A percentile compares a stretch with the other conserved stretches of the same genome.
Conservation (phyloP, 1,140 invertebrate genomes). For the Aphelinus certus region DNA sequence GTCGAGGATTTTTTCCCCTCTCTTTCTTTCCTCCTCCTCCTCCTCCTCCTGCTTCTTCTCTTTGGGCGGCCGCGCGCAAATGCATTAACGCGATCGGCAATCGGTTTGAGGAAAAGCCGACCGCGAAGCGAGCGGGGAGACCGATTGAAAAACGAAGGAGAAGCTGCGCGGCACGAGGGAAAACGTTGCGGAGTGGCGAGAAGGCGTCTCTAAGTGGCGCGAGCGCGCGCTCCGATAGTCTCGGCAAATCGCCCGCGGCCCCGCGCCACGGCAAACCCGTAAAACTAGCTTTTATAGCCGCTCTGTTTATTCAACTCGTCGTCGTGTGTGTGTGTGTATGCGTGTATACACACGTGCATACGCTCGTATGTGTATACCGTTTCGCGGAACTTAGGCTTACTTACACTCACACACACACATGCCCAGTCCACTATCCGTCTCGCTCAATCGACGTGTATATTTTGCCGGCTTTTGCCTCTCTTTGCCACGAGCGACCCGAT, state of each 20-base stretch:
- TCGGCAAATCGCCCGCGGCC: conserved; percentile 8
- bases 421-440: no score
- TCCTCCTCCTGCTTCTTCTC: no score
- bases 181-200: not conserved
- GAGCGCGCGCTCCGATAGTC: not conserved
- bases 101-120: conserved; percentile 30
- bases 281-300: conserved; percentile 28
- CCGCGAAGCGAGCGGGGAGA: not conserved
- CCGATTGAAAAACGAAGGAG: not conserved
- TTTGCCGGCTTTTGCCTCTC: no score
- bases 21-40: no score
- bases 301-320: conserved; percentile 29
- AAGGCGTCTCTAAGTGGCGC: not conserved
- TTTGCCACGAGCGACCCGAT: no score
- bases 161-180: conserved; percentile 8
- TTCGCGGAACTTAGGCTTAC: no score
- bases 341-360: no score
- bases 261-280: conserved; percentile 18
- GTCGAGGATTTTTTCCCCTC: conserved; percentile 14
- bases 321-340: not conserved
- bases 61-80: not conserved
- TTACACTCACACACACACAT: no score
- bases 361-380: no score
- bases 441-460: no score
- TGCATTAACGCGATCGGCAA: conserved; percentile 35